Evolutionary conservation across 2,113 vertebrate species (phyloP), one percentile per base, ranked within the genome.

Genomic region (Jaculus jaculus): DNA sequence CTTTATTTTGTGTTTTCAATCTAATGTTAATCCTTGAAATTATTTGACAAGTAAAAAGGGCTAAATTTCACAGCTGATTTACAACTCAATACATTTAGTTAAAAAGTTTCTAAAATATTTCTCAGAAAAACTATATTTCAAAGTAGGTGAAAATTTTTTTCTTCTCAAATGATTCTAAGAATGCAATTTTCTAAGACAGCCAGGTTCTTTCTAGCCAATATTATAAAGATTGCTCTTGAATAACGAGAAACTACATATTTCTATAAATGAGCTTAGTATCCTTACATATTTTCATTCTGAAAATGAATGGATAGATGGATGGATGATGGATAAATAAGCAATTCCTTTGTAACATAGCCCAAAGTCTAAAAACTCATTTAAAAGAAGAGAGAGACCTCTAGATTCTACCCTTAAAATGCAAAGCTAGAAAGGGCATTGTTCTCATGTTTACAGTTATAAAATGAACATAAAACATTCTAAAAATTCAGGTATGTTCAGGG

Each of bases 101-200:
- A 3, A 89, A 84, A 2, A 47, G 6, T 85, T 94, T 89, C 73
- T 92, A 89, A 87, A 71, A 9, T 82, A 92, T 81, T 91, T 87
- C 60, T 91, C 51, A 93, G 94, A 58, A 20, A 47, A 83, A 82
- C 18, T 87, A 66, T 80, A 82, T 21, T 72, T 86, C 11, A 95
- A 82, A 34, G 7, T 69, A 61, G 17, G 65, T 58, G 23, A 81
- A 91, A 89, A 58, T 61, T 75, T 51, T 47, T 95, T 84, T 72
- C 18, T 63, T 92, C 26, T 51, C 61, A 89, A 89, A 77, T 11
- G 37, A 0, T 0, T 65, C 21, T 51, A 84, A 47, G n/a, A 65
- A 92, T 91, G 85, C 77, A 94, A 84, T 68, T 82, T 87, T 15
- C 65, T 92, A 91, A 86, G n/a, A 61, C 16, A 69, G 68, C 73